phyloP scores from a whole-genome alignment of 2,888 invertebrate genomes.

The Pherbina coryleti region DNA sequence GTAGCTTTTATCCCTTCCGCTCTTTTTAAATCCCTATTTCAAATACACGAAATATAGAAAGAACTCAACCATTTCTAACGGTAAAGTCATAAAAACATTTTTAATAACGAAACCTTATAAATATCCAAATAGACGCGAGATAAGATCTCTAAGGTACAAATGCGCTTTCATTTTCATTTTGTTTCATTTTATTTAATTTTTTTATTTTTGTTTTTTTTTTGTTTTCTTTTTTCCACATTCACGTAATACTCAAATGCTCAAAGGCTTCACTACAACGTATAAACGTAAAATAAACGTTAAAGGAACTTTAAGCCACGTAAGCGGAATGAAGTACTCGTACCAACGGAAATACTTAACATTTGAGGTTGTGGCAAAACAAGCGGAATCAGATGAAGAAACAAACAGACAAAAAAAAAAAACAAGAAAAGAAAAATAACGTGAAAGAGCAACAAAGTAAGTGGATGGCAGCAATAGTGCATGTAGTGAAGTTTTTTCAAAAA shows the following conservation, averaged over 20 bases:
- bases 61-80: no score
- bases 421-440: no score
- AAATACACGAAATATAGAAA: no score
- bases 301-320: slow-evolving; percentile 21
- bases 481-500: no score
- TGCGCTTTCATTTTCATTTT: slow-evolving; percentile 12
- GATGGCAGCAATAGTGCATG: no score
- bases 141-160: background rate
- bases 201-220: background rate
- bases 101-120: slow-evolving; percentile 8
- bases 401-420: background rate
- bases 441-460: no score
- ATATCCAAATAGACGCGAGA: slow-evolving; percentile 16
- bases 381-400: slow-evolving; percentile 14
- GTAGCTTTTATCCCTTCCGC: no score
- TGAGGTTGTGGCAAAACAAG: slow-evolving; percentile 27
- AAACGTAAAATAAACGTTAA: background rate
- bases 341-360: slow-evolving; percentile 33
- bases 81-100: background rate
- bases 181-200: background rate
- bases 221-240: background rate
- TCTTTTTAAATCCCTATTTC: no score
- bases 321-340: slow-evolving; percentile 31
- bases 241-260: slow-evolving; percentile 10
- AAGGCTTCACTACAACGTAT: slow-evolving; percentile 2